phyloP scores from a whole-genome alignment of 2,797 vertebrate genomes.

The Thalassophryne amazonica region DNA sequence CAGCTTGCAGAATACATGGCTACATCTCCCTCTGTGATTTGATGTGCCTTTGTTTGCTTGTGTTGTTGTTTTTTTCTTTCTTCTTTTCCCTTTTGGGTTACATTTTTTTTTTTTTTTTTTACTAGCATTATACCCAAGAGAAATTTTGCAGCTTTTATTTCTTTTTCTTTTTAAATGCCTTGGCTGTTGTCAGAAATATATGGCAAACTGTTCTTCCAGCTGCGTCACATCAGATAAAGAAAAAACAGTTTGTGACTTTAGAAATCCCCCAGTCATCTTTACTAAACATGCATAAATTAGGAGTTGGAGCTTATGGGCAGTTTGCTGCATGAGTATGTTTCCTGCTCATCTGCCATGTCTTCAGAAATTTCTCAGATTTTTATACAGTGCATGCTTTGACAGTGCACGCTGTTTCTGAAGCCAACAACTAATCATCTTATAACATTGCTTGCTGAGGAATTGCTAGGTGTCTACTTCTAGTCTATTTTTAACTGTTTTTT shows the following conservation, averaged over 20 bases:
- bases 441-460: conserved; percentile 3
- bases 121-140: conserved; percentile 15
- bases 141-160: conserved; percentile 44
- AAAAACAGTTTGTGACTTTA: conserved; percentile 30
- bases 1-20: conserved; percentile 50
- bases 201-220: conserved; percentile 43
- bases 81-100: conserved; percentile 41
- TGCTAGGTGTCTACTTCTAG: not conserved
- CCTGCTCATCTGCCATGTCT: conserved; percentile 22
- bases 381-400: not conserved
- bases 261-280: not conserved
- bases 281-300: conserved; percentile 4
- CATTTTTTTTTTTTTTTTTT: conserved; percentile 19
- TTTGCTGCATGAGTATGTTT: not conserved
- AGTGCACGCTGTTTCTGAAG: not conserved
- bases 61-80: conserved; percentile 7
- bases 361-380: not conserved
- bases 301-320: not conserved
- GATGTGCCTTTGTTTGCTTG: conserved; percentile 6
- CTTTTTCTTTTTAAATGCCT: conserved; percentile 32
- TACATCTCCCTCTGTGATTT: conserved; percentile 40
- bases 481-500: no score
- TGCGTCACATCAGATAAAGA: conserved; percentile 32
- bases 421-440: not conserved
- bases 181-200: conserved; percentile 47